Evolutionary conservation across 2,113 vertebrate species (phyloP), one percentile per base, ranked within the genome.

Genomic region (Erpornis zantholeuca): DNA sequence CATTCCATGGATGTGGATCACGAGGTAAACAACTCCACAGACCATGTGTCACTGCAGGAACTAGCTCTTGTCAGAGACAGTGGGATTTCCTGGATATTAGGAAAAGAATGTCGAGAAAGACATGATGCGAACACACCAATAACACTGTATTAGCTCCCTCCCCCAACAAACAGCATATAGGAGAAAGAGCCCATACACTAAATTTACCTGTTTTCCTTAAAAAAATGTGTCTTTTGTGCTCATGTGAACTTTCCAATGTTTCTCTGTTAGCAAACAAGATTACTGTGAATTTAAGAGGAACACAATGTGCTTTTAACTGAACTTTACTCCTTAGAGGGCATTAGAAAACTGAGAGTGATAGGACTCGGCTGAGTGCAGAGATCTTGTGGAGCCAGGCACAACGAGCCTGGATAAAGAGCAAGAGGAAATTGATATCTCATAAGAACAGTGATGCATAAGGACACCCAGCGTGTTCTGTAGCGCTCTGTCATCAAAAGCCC

Each of bases 391-490:
- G 7, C 12, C 65, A 84, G 59, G 12, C 44, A 76, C 49, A 47
- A 69, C 1, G 2, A 44, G 4, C 31, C 27, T 60, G 38, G 4
- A 31, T 66, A 91, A 78, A 52, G 20, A 71, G n/a, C 0, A 6
- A 57, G 50, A 65, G 12, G 9, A 89, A 88, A 71, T 1, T 21
- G 17, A 5, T 56, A 18, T 27, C 42, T 89, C 79, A 45, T 29
- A 70, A 14, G 50, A 61, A 65, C 18, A 53, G 17, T 8, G 21
- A 65, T 1, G 2, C 14, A 50, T 79, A 61, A 61, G 54, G 63
- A 71, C 36, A 60, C 8, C 6, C 8, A 16, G 9, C 0, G 0
- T 40, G 12, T 44, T 93, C 71, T 1, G 0, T 52, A 68, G 25
- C 3, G 2, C 27, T 54, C 28, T 78, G 40, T 28, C 38, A 68